Conservation (phyloP, 2,888 invertebrate species). For the Pachliopta kotzebuea region DNA sequence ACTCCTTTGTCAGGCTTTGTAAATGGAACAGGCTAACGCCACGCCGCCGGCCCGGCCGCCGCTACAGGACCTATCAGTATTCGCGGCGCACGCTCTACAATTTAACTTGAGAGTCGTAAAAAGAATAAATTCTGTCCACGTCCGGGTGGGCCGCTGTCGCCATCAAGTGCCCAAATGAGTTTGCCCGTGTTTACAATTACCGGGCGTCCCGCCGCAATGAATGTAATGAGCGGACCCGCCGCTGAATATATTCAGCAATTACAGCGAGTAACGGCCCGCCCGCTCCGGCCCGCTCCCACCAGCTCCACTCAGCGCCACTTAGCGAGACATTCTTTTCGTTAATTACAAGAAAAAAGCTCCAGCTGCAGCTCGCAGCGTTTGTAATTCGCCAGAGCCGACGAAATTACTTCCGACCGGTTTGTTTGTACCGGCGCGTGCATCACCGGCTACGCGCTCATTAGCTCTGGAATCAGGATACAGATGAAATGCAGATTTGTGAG, state of each 20-base stretch:
- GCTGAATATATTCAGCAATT: constrained; percentile 58
- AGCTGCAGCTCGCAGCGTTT: background rate
- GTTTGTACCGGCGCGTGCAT: background rate
- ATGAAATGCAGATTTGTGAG: too few relatives aligned
- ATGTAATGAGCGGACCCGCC: constrained; percentile 47
- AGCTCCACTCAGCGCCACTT: constrained; percentile 8
- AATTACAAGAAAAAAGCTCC: constrained; percentile 14
- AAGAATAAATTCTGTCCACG: constrained; percentile 57
- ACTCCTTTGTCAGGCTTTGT: too few relatives aligned
- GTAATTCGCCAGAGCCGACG: background rate
- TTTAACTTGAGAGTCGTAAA: constrained; percentile 39
- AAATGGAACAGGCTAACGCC: background rate
- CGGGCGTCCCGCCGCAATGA: constrained; percentile 42
- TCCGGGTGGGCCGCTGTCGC: constrained; percentile 37
- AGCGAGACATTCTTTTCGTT: constrained; percentile 25
- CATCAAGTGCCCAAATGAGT: constrained; percentile 61
- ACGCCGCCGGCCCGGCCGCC: constrained; percentile 7
- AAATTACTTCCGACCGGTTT: background rate
- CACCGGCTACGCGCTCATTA: too few relatives aligned
- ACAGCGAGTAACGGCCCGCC: constrained; percentile 33
- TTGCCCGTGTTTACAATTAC: constrained; percentile 60
- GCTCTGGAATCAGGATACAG: background rate
- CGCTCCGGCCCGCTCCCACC: background rate
- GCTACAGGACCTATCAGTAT: constrained; percentile 28
- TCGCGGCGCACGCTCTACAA: constrained; percentile 26